Conservation (phyloP, 2,888 invertebrate genomes). For the Acanthosepion esculentum region DNA sequence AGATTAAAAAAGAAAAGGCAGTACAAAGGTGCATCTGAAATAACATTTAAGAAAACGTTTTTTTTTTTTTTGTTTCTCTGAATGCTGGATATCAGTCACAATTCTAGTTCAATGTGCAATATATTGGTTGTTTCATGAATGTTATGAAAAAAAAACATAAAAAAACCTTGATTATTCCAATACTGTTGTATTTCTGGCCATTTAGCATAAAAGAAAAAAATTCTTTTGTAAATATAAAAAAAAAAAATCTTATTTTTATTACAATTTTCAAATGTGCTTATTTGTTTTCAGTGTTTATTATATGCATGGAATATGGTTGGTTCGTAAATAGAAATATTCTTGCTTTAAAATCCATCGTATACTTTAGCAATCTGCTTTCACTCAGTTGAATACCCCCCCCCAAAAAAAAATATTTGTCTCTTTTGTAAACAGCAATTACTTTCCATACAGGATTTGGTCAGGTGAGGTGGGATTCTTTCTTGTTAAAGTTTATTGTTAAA, state of each 20-base stretch:
- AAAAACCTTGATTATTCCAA: background rate
- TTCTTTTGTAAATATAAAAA: background rate
- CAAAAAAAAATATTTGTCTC: no score
- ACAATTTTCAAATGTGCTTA: constrained; percentile 25
- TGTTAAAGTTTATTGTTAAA: no score
- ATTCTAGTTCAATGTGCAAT: background rate
- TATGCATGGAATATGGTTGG: background rate
- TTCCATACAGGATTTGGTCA: no score
- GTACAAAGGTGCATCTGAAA: background rate
- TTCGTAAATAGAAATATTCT: no score
- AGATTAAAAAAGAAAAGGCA: background rate
- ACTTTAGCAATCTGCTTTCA: no score
- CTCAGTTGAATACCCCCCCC: no score
- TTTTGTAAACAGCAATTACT: no score
- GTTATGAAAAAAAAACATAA: background rate
- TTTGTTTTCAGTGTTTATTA: background rate
- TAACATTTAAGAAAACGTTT: background rate
- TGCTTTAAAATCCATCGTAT: no score
- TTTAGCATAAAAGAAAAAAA: constrained; percentile 25
- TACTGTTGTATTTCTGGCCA: constrained; percentile 33
- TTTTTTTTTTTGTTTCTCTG: background rate
- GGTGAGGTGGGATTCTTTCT: no score
- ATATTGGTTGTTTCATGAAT: background rate
- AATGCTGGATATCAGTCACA: background rate
- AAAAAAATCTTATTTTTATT: background rate